phyloP scores from a whole-genome alignment of 2,797 vertebrate genomes.

The Tokudaia muenninki region DNA sequence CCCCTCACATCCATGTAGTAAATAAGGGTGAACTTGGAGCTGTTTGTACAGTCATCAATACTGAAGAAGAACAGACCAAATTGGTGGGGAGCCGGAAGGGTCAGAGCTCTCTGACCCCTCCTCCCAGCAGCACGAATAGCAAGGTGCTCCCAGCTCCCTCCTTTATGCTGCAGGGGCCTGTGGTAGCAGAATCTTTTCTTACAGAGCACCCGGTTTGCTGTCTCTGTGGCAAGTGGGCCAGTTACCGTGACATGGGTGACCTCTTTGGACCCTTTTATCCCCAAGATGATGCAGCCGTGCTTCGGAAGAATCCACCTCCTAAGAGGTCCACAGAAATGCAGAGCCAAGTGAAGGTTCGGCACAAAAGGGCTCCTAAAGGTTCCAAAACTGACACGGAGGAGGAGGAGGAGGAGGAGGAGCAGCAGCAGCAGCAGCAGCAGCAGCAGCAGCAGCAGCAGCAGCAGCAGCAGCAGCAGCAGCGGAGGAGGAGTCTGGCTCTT shows the following conservation, averaged over 20 bases:
- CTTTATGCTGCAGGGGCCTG: slow-evolving; percentile 95
- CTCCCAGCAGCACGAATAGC: slow-evolving; percentile 91
- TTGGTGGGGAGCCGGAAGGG: slow-evolving; percentile 91
- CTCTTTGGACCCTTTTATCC: slow-evolving; percentile 99
- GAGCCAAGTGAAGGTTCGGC: slow-evolving; percentile 91
- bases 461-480: slow-evolving; percentile 88
- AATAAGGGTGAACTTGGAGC: slow-evolving; percentile 97
- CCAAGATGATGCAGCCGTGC: slow-evolving; percentile 95
- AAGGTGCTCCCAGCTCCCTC: slow-evolving; percentile 95
- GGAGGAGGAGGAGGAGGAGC: slow-evolving; percentile 87
- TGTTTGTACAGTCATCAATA: slow-evolving; percentile 97
- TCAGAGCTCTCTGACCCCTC: slow-evolving; percentile 88
- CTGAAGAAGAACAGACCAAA: slow-evolving; percentile 95
- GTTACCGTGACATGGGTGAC: slow-evolving; percentile 98
- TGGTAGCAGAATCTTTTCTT: slow-evolving; percentile 94
- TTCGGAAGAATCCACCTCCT: slow-evolving; percentile 96
- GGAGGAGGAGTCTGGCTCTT: slow-evolving; percentile 92
- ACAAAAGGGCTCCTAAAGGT: slow-evolving; percentile 91
- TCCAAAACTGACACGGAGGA: slow-evolving; percentile 90
- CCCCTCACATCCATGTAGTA: slow-evolving; percentile 97
- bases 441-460: slow-evolving; percentile 89
- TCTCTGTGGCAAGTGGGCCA: slow-evolving; percentile 99
- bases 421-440: slow-evolving; percentile 88
- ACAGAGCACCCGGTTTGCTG: slow-evolving; percentile 96
- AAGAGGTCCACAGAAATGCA: slow-evolving; percentile 90